Percentiles rank a stretch among this genome's conserved stretches.
These are phyloP conservation scores for Bos indicus DNA, from an alignment of 2,113 vertebrate species.

Conservation along the genomic window DNA sequence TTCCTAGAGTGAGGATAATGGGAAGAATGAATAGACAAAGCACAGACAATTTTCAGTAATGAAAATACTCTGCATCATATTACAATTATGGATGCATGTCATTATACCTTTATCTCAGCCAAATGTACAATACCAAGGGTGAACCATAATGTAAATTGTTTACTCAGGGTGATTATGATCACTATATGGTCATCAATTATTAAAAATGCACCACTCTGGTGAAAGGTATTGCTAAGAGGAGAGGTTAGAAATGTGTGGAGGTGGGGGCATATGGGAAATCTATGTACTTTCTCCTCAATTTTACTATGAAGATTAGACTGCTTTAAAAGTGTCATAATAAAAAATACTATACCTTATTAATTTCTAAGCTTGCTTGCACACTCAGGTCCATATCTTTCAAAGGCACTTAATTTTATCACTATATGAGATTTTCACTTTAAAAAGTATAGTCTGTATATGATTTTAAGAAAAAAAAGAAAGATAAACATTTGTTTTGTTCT, in stretches of 20 bases:
- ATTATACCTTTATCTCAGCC: background rate
- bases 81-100: background rate
- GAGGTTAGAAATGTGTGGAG: background rate
- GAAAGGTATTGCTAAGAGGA: background rate
- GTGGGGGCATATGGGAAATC: background rate
- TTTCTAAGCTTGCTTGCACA: background rate
- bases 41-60: background rate
- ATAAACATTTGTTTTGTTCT: background rate
- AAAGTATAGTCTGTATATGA: background rate
- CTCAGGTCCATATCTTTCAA: background rate
- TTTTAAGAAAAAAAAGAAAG: background rate
- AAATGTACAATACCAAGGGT: background rate
- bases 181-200: background rate
- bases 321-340: background rate
- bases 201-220: background rate
- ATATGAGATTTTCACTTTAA: background rate
- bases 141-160: background rate
- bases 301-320: background rate
- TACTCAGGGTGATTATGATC: background rate
- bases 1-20: background rate
- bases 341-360: background rate
- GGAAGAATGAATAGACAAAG: background rate
- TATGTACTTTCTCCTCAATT: background rate
- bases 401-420: background rate
- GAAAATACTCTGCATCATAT: background rate